A percentile compares a stretch with the other conserved stretches of the same genome.
phyloP scores from a whole-genome alignment of 2,888 invertebrate genomes.

The Incurvaria masculella region DNA sequence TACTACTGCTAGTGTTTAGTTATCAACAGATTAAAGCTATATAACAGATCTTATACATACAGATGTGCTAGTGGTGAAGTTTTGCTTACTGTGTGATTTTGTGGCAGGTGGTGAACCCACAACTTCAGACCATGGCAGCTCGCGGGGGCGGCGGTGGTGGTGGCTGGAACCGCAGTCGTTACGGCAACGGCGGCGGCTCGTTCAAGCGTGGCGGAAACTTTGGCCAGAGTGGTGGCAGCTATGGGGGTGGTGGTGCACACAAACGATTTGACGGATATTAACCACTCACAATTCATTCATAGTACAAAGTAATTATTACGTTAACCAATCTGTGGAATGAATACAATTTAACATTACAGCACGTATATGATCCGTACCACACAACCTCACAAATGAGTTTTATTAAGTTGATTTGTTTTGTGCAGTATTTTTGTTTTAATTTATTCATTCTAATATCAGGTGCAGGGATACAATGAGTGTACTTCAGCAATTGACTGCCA shows the following conservation, averaged over 20 bases:
- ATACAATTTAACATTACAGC: neutral
- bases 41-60: no score
- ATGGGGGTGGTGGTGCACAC: constrained; percentile 35
- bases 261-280: constrained; percentile 47
- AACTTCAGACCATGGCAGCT: constrained; percentile 75
- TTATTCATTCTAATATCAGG: neutral
- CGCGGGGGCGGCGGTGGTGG: constrained; percentile 62
- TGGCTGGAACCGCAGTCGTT: constrained; percentile 55
- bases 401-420: neutral
- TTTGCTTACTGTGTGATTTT: constrained; percentile 10
- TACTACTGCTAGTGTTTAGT: no score
- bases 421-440: neutral
- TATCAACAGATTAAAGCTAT: no score
- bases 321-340: neutral
- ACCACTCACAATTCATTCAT: constrained; percentile 13
- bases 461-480: neutral
- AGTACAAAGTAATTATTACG: neutral
- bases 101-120: constrained; percentile 75
- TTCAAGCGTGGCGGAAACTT: constrained; percentile 48
- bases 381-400: neutral
- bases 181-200: constrained; percentile 45
- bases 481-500: neutral
- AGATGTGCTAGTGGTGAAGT: no score
- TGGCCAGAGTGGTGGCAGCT: constrained; percentile 33
- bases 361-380: no score